Conservation (phyloP, 2,888 invertebrate genomes). For the Tetragonisca angustula region DNA sequence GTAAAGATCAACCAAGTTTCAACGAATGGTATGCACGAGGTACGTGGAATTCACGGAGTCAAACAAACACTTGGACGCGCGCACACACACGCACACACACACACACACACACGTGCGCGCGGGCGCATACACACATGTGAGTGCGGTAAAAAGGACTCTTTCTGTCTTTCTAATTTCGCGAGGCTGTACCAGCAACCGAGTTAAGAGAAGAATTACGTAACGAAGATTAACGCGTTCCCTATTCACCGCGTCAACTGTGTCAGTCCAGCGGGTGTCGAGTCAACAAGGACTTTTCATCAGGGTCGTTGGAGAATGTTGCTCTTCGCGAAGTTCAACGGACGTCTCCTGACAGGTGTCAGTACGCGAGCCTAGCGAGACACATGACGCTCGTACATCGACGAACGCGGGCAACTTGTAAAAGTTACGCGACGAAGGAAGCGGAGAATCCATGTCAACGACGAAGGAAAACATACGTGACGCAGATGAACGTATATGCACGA, state of each 20-base stretch:
- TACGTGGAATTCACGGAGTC: slow-evolving; percentile 32
- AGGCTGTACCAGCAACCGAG: background rate
- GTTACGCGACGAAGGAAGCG: slow-evolving; percentile 5
- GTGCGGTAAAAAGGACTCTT: slow-evolving; percentile 5
- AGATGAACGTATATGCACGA: background rate
- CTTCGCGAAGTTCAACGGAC: slow-evolving; percentile 2
- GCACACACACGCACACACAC: no score
- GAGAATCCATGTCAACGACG: slow-evolving; percentile 42
- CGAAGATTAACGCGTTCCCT: slow-evolving; percentile 23
- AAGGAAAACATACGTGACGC: slow-evolving; percentile 7
- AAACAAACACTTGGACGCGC: slow-evolving; percentile 12
- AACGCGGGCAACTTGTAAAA: slow-evolving; percentile 19
- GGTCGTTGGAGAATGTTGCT: slow-evolving; percentile 14
- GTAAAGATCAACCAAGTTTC: slow-evolving; percentile 29
- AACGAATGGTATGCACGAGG: background rate
- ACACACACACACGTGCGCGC: no score
- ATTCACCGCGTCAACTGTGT: background rate
- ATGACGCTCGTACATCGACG: background rate
- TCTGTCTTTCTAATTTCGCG: background rate
- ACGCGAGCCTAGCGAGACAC: slow-evolving; percentile 1
- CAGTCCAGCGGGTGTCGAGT: background rate
- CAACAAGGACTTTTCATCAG: background rate
- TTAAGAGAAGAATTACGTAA: slow-evolving; percentile 32
- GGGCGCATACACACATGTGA: background rate
- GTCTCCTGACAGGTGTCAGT: background rate